Percentiles rank a stretch among this genome's conserved stretches.
These are phyloP conservation scores for Gryllus bimaculatus DNA, from an alignment of 1,140 invertebrate genomes.

Conservation along the genomic window DNA sequence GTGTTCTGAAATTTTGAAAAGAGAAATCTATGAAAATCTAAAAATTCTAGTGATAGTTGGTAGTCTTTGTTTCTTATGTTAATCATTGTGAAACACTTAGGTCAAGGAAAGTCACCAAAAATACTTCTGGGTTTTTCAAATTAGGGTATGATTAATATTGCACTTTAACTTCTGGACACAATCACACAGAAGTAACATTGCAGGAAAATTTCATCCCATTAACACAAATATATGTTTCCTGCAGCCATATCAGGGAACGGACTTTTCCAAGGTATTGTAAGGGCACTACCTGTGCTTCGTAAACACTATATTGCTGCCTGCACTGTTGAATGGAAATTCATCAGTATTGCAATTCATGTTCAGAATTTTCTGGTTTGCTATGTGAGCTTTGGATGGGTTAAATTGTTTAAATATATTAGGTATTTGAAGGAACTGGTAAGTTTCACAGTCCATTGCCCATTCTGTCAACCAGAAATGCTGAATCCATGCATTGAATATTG, in stretches of 20 bases:
- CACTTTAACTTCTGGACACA: no score
- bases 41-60: no score
- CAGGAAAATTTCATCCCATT: no score
- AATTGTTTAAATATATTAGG: not conserved
- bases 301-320: not conserved
- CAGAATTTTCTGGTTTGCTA: not conserved
- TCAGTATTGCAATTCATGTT: constrained; percentile 1
- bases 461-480: not conserved
- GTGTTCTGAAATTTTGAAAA: no score
- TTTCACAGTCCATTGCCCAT: not conserved
- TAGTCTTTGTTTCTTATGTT: no score
- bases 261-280: constrained; percentile 74
- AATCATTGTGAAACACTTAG: no score
- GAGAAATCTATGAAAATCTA: no score
- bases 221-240: constrained; percentile 19
- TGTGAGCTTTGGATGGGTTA: not conserved
- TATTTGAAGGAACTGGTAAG: not conserved
- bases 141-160: no score
- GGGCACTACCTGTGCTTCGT: not conserved
- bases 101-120: no score
- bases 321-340: not conserved
- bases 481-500: not conserved
- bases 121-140: no score
- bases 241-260: constrained; percentile 79
- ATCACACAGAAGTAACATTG: no score